Evolutionary conservation across 2,797 vertebrate genomes (phyloP).

Genomic region (Bufotes viridis): DNA sequence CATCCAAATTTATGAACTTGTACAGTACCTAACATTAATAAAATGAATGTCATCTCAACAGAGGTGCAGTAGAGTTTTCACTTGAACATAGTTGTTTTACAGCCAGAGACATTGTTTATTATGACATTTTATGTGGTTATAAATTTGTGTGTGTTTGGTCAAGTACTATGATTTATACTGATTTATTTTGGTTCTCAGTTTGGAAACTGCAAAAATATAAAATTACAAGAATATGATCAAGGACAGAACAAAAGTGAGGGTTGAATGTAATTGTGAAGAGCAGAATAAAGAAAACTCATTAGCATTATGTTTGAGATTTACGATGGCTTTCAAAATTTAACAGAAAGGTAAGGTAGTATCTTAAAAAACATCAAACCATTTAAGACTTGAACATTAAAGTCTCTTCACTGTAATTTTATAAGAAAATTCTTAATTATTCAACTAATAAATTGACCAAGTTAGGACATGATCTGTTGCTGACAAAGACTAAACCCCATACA

Average conservation of each 20-base stretch:
- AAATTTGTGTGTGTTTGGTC: conserved; percentile 42
- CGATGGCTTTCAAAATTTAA: neutral
- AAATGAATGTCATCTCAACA: conserved; percentile 34
- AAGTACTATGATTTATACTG: conserved; percentile 41
- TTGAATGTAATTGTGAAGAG: neutral
- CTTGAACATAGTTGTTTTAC: conserved; percentile 43
- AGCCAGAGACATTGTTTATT: conserved; percentile 49
- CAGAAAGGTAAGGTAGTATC: neutral
- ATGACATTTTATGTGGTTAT: conserved; percentile 47
- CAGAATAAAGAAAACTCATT: neutral
- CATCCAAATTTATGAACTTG: conserved; percentile 40
- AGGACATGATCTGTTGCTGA: too few relatives aligned
- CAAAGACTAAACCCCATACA: too few relatives aligned
- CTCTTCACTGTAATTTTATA: neutral
- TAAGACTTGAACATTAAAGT: neutral
- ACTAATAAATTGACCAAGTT: too few relatives aligned
- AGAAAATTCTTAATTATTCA: neutral
- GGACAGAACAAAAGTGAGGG: neutral
- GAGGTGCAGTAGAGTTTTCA: conserved; percentile 25
- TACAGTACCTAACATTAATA: conserved; percentile 21
- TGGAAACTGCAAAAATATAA: conserved; percentile 28
- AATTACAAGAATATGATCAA: conserved; percentile 31
- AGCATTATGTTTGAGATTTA: neutral
- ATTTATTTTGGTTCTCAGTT: conserved; percentile 24
- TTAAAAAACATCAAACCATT: neutral